Conservation (phyloP, 2,113 vertebrate species). For the Cyprinodon tularosa region DNA sequence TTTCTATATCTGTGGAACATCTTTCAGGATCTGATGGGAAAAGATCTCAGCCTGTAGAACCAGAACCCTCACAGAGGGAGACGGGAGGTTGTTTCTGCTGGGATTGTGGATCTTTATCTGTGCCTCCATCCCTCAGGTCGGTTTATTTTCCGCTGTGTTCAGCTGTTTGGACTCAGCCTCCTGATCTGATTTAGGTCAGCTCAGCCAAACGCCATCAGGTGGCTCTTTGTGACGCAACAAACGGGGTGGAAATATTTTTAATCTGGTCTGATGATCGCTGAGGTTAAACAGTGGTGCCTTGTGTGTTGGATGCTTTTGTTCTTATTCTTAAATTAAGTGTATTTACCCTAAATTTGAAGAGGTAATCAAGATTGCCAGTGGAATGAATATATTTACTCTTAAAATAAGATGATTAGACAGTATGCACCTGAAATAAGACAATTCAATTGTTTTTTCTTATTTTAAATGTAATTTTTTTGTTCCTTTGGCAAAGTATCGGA, state of each 20-base stretch:
- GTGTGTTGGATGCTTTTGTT: too few relatives aligned
- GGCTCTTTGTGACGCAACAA: neutral
- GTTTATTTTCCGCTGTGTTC: conserved; percentile 12
- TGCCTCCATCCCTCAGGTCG: neutral
- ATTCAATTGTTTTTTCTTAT: too few relatives aligned
- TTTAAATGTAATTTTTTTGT: too few relatives aligned
- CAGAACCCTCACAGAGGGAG: neutral
- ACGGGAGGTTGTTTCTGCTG: neutral
- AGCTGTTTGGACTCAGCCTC: neutral
- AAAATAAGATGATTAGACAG: too few relatives aligned
- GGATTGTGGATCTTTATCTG: conserved; percentile 5
- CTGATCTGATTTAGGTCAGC: neutral
- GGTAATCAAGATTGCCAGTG: too few relatives aligned
- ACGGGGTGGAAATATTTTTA: neutral
- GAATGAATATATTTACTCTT: too few relatives aligned
- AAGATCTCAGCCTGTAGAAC: neutral
- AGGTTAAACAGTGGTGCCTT: neutral
- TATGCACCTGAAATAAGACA: too few relatives aligned
- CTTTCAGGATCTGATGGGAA: too few relatives aligned
- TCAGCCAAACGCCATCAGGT: neutral
- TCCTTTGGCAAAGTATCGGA: too few relatives aligned
- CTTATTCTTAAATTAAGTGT: too few relatives aligned
- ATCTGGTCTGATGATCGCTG: neutral
- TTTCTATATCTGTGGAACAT: too few relatives aligned
- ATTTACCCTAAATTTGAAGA: too few relatives aligned